phyloP scores from a whole-genome alignment of 1,140 invertebrate species.

The Marisa cornuarietis region DNA sequence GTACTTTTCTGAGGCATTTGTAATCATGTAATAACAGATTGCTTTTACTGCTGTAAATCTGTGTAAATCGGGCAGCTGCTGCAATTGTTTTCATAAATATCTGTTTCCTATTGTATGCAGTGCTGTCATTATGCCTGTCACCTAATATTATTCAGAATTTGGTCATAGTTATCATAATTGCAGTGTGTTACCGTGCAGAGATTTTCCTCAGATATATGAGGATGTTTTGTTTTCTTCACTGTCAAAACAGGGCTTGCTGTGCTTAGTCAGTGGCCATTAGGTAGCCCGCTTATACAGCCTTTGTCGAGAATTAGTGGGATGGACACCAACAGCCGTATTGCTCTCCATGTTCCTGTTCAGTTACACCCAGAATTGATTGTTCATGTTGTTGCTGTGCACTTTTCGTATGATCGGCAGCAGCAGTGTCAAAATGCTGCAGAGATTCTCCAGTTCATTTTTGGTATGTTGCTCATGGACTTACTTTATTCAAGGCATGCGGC shows the following conservation, averaged over 20 bases:
- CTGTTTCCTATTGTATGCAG: too few relatives aligned
- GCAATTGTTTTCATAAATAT: too few relatives aligned
- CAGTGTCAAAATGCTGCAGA: constrained; percentile 55
- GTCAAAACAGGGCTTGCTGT: constrained; percentile 51
- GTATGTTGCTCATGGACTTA: constrained; percentile 30
- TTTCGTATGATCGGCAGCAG: constrained; percentile 55
- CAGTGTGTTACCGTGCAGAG: not conserved
- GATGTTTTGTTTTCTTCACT: not conserved
- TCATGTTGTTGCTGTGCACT: constrained; percentile 49
- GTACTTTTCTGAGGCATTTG: too few relatives aligned
- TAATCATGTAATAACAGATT: too few relatives aligned
- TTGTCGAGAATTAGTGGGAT: constrained; percentile 33
- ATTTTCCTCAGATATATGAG: too few relatives aligned
- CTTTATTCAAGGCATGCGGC: not conserved
- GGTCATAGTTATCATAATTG: constrained; percentile 5
- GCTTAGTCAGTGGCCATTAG: constrained; percentile 44
- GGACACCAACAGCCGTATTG: constrained; percentile 51
- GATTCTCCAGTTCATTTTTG: constrained; percentile 39
- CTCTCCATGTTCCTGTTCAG: constrained; percentile 41
- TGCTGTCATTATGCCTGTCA: too few relatives aligned
- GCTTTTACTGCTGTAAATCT: too few relatives aligned
- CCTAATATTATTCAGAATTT: not conserved
- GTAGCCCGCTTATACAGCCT: constrained; percentile 23
- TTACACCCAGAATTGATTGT: constrained; percentile 22
- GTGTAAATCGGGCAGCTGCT: too few relatives aligned